A percentile compares a stretch with the other conserved stretches of the same genome.
Conservation (phyloP, 1,140 invertebrate genomes). For the Listronotus bonariensis region DNA sequence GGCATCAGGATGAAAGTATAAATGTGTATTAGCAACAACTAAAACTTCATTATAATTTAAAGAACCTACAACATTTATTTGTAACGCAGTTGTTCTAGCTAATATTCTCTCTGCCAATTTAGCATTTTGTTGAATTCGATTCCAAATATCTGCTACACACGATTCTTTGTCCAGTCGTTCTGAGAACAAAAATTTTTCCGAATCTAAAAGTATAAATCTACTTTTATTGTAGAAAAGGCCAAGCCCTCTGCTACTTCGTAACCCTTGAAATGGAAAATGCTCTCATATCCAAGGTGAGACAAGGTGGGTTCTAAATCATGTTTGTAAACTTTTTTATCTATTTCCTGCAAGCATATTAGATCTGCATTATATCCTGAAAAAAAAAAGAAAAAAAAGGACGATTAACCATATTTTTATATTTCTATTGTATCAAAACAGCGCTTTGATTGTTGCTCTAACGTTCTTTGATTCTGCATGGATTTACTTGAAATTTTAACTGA, state of each 20-base stretch:
- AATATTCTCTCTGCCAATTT: constrained; percentile 66
- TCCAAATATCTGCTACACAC: constrained; percentile 66
- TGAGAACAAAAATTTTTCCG: constrained; percentile 50
- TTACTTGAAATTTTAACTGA: not conserved
- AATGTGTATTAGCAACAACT: constrained; percentile 86
- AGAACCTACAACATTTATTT: constrained; percentile 67
- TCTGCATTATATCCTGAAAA: constrained; percentile 82
- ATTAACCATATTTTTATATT: no score
- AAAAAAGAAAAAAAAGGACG: not conserved
- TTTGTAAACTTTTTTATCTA: constrained; percentile 80
- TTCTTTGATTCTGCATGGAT: not conserved
- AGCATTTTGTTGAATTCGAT: constrained; percentile 65
- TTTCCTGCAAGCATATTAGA: constrained; percentile 91
- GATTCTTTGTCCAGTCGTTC: constrained; percentile 61
- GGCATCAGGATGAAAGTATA: constrained; percentile 90
- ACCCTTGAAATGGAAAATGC: constrained; percentile 72
- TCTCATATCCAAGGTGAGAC: constrained; percentile 60
- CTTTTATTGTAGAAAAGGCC: constrained; percentile 74
- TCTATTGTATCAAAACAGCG: no score
- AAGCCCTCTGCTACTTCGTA: constrained; percentile 78
- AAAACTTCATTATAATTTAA: constrained; percentile 66
- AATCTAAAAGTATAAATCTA: constrained; percentile 62
- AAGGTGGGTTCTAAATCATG: constrained; percentile 72
- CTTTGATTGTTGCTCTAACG: no score
- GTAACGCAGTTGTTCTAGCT: constrained; percentile 66